phyloP scores from a whole-genome alignment of 2,888 invertebrate genomes.

The Macrosiphum euphorbiae region DNA sequence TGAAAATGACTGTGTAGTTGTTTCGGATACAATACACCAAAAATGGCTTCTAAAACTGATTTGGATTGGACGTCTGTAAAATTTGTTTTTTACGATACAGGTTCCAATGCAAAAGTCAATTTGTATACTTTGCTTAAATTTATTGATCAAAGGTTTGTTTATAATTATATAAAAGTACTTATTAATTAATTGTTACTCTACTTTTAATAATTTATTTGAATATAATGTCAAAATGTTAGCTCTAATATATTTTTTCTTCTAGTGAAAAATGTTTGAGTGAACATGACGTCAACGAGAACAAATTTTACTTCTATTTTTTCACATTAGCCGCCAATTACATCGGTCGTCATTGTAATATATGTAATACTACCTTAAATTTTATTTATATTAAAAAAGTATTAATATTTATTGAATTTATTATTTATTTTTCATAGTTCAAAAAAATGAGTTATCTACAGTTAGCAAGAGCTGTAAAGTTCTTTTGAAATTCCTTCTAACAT shows the following conservation, averaged over 20 bases:
- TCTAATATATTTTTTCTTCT: not conserved
- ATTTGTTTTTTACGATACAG: conserved; percentile 54
- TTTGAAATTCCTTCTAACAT: conserved; percentile 37
- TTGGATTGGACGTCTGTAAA: conserved; percentile 56
- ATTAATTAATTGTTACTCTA: not conserved
- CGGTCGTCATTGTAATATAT: conserved; percentile 52
- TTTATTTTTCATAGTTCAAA: conserved; percentile 39
- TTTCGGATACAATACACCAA: conserved; percentile 27
- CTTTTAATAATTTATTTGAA: not conserved
- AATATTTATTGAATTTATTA: not conserved
- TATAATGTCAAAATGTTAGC: not conserved
- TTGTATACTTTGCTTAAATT: conserved; percentile 52
- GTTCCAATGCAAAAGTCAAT: conserved; percentile 40
- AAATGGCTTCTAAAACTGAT: conserved; percentile 12
- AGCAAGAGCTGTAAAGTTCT: conserved; percentile 48
- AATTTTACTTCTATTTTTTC: conserved; percentile 58
- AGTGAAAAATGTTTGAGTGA: conserved; percentile 45
- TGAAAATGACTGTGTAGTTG: conserved; percentile 32
- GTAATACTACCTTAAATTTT: conserved; percentile 34
- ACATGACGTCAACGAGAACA: conserved; percentile 42
- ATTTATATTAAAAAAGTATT: not conserved
- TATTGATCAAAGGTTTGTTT: conserved; percentile 51
- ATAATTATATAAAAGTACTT: not conserved
- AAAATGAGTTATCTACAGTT: conserved; percentile 35
- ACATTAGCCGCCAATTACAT: conserved; percentile 58